Conservation (phyloP, 2,113 vertebrate species). For the Laticauda laticaudata region DNA sequence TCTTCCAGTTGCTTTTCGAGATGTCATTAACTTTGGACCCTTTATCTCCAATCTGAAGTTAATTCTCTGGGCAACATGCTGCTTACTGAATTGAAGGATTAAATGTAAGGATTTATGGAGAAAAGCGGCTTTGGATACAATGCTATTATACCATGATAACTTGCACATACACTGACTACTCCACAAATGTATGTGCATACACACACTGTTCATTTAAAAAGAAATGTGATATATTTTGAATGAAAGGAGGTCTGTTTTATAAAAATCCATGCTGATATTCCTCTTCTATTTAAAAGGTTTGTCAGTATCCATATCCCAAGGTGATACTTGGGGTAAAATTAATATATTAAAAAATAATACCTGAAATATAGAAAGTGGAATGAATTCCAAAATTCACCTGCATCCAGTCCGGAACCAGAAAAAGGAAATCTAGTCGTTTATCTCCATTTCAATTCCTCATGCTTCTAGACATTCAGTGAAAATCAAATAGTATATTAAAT, state of each 20-base stretch:
- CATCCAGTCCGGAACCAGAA: not conserved
- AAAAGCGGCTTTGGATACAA: constrained; percentile 81
- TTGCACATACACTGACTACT: constrained; percentile 75
- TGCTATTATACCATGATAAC: constrained; percentile 78
- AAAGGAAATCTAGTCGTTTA: not conserved
- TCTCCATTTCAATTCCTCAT: not conserved
- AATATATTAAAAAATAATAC: constrained; percentile 18
- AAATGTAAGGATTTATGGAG: constrained; percentile 78
- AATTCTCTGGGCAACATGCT: constrained; percentile 75
- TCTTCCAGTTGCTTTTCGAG: constrained; percentile 63
- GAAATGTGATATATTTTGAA: constrained; percentile 63
- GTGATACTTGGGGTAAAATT: not conserved
- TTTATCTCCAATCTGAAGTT: constrained; percentile 79
- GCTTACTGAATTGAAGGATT: constrained; percentile 75
- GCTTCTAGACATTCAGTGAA: not conserved
- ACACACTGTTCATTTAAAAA: constrained; percentile 73
- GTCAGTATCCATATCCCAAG: not conserved
- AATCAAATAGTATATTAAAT: not conserved
- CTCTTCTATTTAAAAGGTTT: constrained; percentile 14
- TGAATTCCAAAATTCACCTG: not conserved
- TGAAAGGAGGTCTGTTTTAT: constrained; percentile 63
- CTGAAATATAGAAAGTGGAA: not conserved
- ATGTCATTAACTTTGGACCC: constrained; percentile 74
- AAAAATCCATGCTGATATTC: constrained; percentile 50
- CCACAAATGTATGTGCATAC: constrained; percentile 58